Evolutionary conservation across 1,140 invertebrate genomes (phyloP).

Genomic region (Halictus rubicundus): DNA sequence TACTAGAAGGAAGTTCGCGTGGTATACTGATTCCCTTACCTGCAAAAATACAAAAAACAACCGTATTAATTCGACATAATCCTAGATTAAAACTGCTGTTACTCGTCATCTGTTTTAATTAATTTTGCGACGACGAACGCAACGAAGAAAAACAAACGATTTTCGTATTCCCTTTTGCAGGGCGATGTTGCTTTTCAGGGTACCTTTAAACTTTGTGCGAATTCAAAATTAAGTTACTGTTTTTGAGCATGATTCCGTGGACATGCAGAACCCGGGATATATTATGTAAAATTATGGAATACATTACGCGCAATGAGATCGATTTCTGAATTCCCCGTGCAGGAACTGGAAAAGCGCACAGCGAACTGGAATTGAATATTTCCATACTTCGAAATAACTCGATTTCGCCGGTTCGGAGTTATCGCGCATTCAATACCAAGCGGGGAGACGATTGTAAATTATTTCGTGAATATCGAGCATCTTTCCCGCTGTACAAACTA

Average conservation of each 20-base stretch:
- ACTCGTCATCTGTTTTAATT: no score
- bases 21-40: background rate
- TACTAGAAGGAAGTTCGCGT: background rate
- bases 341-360: background rate
- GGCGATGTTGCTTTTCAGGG: no score
- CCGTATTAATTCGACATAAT: no score
- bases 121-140: no score
- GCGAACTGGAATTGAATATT: slow-evolving; percentile 15
- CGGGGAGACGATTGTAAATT: background rate
- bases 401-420: background rate
- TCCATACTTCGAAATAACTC: slow-evolving; percentile 6
- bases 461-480: background rate
- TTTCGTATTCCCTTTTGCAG: no score
- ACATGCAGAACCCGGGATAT: background rate
- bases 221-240: slow-evolving; percentile 8
- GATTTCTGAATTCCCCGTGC: slow-evolving; percentile 24
- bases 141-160: no score
- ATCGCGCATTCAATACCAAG: background rate
- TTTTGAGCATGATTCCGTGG: background rate
- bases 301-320: slow-evolving; percentile 28
- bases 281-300: slow-evolving; percentile 44
- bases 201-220: background rate
- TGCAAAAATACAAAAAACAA: background rate
- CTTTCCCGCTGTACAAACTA: background rate
- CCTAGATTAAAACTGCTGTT: no score